Percentiles rank a stretch among this genome's conserved stretches.
Conservation (phyloP, 2,113 vertebrate genomes). For the Tapirus terrestris region DNA sequence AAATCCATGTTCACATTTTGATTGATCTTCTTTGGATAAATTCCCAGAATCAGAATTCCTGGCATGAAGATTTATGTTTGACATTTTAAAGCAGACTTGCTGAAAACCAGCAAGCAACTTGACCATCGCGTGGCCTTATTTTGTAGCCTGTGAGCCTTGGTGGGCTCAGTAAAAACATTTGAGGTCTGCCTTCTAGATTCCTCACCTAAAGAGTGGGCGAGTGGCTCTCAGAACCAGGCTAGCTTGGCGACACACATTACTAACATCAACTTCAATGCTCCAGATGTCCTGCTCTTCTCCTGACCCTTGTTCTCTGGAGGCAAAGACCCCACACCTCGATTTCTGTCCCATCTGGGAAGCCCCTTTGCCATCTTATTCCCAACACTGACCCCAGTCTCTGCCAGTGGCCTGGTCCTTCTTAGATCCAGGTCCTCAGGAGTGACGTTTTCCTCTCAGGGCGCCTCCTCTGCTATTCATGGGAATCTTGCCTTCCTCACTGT, state of each 20-base stretch:
- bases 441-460: not conserved
- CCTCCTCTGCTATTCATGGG: not conserved
- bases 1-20: not conserved
- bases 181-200: not conserved
- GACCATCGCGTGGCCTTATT: not conserved
- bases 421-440: not conserved
- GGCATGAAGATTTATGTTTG: not conserved
- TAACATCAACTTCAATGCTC: not conserved
- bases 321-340: not conserved
- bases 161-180: not conserved
- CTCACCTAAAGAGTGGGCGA: not conserved
- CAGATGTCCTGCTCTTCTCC: not conserved
- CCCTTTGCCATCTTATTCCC: not conserved
- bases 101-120: not conserved
- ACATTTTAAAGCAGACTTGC: conserved; percentile 21
- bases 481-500: not conserved
- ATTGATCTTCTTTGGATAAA: conserved; percentile 23
- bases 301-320: not conserved
- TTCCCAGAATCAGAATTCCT: not conserved
- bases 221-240: not conserved
- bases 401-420: not conserved
- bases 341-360: not conserved
- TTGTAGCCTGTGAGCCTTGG: not conserved
- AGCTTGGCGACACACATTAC: not conserved
- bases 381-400: not conserved